A percentile compares a stretch with the other conserved stretches of the same genome.
Conservation (phyloP, 1,140 invertebrate genomes). For the Marisa cornuarietis region DNA sequence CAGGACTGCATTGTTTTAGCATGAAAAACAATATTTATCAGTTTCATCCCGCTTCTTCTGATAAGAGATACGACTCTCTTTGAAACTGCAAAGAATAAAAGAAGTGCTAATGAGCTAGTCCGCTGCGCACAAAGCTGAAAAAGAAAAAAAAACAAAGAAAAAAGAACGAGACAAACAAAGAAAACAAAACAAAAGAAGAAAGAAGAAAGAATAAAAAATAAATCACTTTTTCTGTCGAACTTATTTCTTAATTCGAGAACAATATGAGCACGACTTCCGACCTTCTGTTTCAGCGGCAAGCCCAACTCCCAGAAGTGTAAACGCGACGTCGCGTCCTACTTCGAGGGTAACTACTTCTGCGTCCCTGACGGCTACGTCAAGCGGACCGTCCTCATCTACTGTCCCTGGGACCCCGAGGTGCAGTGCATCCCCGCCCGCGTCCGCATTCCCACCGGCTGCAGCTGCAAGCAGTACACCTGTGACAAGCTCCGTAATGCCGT, state of each 20-base stretch:
- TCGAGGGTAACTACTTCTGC: slow-evolving; percentile 28
- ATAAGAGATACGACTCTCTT: too few relatives aligned
- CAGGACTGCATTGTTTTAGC: too few relatives aligned
- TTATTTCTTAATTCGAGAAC: neutral
- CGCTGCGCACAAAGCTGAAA: too few relatives aligned
- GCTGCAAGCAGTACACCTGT: slow-evolving; percentile 31
- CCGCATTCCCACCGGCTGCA: slow-evolving; percentile 26
- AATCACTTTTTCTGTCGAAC: too few relatives aligned
- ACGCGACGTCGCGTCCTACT: neutral
- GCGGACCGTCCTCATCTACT: slow-evolving; percentile 22
- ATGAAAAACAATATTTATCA: too few relatives aligned
- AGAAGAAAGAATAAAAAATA: neutral
- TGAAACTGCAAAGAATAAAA: too few relatives aligned
- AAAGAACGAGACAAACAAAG: neutral
- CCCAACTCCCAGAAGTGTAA: slow-evolving; percentile 19
- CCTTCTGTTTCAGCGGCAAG: neutral
- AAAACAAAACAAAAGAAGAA: neutral
- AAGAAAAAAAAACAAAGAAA: neutral
- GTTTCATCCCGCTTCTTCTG: too few relatives aligned
- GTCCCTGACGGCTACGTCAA: slow-evolving; percentile 27
- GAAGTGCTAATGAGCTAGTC: too few relatives aligned
- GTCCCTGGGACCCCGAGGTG: slow-evolving; percentile 17
- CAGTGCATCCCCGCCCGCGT: slow-evolving; percentile 21
- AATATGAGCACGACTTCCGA: neutral
- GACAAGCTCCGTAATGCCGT: slow-evolving; percentile 20